Evolutionary conservation across 2,113 vertebrate species (phyloP), one percentile per base, ranked within the genome.

Genomic region (Notiomystis cincta): DNA sequence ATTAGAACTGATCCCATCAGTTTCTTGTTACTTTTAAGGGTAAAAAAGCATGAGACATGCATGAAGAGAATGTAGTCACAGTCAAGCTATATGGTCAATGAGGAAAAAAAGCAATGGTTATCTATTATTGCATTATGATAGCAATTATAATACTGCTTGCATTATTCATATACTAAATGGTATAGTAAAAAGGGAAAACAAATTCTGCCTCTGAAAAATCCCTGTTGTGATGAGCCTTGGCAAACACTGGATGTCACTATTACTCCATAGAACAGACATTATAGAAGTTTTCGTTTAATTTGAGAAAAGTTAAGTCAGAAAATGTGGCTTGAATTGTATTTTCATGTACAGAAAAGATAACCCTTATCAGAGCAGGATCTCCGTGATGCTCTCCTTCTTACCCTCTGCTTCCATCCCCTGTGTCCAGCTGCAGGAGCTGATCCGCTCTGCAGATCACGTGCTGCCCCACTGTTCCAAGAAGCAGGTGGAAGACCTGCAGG

Each of bases 371-470:
- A 67, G 20, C 47, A 51, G 19, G 5, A 45, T 24, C 16, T 64
- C 22, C 25, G 0, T 53, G 57, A 19, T 4, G 6, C 10, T 80
- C 19, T 79, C 30, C 42, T 91, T 57, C 45, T 22, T 82, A 50
- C 14, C 13, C 33, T 71, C 13, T 33, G 50, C 57, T 77, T 91
- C 67, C 4, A 1, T 6, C 61, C 18, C 8, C n/a, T 61, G 10
- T 19, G 18, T 64, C 13, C 80, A 99, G 99, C 93, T 99, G 27
- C 98, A 99, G 97, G 98, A 98, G 71, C 97, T 99, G 93, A 87
- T 99, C 91, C 98, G 98, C 53, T 82, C 91, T 8, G 96, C 97
- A 3, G 97, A 97, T 28, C 20, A 28, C 0, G 53, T 98, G 66
- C 92, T 98, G 96, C 71, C 92, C n/a, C 87, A 84, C 14, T 98